Conservation (phyloP, 1,140 invertebrate genomes). For the Conopomorpha cramerella region DNA sequence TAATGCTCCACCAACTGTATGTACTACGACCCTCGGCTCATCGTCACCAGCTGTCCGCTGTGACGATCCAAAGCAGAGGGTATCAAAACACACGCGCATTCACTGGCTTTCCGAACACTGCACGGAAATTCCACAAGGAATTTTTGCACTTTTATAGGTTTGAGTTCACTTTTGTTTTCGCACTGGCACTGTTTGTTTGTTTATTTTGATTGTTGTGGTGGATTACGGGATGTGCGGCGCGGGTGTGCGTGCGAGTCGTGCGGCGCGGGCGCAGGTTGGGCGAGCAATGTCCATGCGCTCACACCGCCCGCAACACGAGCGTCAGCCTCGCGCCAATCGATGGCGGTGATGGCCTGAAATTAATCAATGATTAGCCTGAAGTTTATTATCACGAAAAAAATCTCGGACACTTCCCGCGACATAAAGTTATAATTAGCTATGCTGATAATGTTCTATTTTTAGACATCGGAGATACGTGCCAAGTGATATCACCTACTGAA, state of each 20-base stretch:
- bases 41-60: slow-evolving; percentile 70
- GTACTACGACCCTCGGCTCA: slow-evolving; percentile 30
- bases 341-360: neutral
- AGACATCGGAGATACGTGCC: too few species aligned
- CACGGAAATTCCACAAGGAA: neutral
- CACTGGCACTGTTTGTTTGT: too few species aligned
- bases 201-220: neutral
- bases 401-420: too few species aligned
- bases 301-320: neutral
- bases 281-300: neutral
- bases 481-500: too few species aligned
- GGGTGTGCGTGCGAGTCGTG: slow-evolving; percentile 1
- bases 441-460: too few species aligned
- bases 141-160: neutral
- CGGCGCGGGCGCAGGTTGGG: neutral
- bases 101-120: slow-evolving; percentile 48
- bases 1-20: slow-evolving; percentile 8
- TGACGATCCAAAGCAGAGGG: too few species aligned
- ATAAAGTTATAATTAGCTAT: too few species aligned
- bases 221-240: neutral
- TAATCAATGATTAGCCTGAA: neutral
- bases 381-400: too few species aligned
- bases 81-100: slow-evolving; percentile 82
- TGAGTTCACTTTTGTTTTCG: too few species aligned
- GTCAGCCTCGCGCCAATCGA: neutral